phyloP scores from a whole-genome alignment of 2,888 invertebrate species.

The Latrodectus hesperus region DNA sequence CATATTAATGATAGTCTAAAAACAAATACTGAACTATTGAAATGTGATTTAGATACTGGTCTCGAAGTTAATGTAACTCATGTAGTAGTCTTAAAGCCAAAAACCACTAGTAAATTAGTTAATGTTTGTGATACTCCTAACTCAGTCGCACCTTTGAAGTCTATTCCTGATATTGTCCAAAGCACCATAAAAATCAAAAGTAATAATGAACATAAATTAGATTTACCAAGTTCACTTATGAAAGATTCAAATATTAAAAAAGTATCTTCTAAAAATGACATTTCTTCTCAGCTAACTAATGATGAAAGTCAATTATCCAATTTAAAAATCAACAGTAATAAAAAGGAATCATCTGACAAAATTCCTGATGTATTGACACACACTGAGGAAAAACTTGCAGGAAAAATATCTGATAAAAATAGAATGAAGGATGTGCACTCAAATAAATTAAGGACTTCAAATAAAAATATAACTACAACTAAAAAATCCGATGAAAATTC shows the following conservation, averaged over 20 bases:
- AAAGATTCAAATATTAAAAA: neutral
- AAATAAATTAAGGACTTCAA: no score
- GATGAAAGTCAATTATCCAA: no score
- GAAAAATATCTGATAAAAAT: no score
- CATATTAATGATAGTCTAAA: neutral
- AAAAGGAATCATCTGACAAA: no score
- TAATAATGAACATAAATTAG: neutral
- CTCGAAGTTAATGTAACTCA: slow-evolving; percentile 28
- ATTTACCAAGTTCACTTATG: neutral
- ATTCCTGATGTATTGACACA: no score
- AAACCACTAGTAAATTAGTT: neutral
- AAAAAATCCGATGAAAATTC: no score
- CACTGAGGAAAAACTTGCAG: no score
- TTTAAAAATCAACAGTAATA: no score
- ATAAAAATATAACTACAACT: no score
- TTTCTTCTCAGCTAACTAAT: no score
- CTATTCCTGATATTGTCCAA: slow-evolving; percentile 60
- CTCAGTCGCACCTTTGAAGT: slow-evolving; percentile 14
- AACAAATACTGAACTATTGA: neutral
- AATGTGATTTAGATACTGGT: neutral
- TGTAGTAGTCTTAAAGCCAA: slow-evolving; percentile 44
- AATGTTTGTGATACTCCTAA: neutral
- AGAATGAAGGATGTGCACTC: no score
- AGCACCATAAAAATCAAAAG: slow-evolving; percentile 25
- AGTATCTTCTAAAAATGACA: no score